These are phyloP conservation scores for Lysiphlebus fabarum DNA, from an alignment of 1,140 invertebrate species.

Conservation along the genomic window DNA sequence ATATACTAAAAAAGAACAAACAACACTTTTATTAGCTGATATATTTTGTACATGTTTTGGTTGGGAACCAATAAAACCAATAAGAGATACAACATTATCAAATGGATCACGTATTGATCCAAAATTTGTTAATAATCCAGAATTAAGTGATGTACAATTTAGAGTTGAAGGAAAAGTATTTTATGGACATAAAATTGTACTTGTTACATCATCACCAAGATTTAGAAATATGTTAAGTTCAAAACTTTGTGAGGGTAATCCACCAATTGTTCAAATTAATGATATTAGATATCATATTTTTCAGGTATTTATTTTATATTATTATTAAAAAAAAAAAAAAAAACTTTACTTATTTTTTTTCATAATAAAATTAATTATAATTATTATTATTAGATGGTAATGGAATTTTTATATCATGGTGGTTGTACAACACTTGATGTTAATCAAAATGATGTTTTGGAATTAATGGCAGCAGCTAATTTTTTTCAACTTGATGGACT, in stretches of 20 bases:
- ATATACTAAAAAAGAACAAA: constrained; percentile 89
- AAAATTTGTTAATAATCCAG: constrained; percentile 89
- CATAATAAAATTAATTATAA: neutral
- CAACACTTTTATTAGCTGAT: constrained; percentile 79
- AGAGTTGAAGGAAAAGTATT: constrained; percentile 87
- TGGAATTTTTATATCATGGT: constrained; percentile 90
- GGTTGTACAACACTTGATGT: constrained; percentile 75
- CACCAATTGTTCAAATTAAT: constrained; percentile 87
- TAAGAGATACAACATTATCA: constrained; percentile 69
- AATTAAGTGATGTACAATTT: constrained; percentile 87
- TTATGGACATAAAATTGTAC: constrained; percentile 90
- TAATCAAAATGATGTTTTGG: constrained; percentile 75
- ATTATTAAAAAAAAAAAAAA: constrained; percentile 4
- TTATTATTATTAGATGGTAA: constrained; percentile 72
- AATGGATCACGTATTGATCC: constrained; percentile 79
- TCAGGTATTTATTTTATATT: constrained; percentile 60
- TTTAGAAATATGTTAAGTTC: constrained; percentile 84
- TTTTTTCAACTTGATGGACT: constrained; percentile 88
- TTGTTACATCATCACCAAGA: constrained; percentile 83
- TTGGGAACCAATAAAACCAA: constrained; percentile 77
- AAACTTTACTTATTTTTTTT: constrained; percentile 3
- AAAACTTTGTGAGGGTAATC: constrained; percentile 70
- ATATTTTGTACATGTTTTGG: constrained; percentile 87
- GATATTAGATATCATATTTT: constrained; percentile 90
- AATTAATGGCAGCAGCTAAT: constrained; percentile 86